phyloP scores from a whole-genome alignment of 53 echinoderm and acorn worm species.

The Holothuria leucospilota region DNA sequence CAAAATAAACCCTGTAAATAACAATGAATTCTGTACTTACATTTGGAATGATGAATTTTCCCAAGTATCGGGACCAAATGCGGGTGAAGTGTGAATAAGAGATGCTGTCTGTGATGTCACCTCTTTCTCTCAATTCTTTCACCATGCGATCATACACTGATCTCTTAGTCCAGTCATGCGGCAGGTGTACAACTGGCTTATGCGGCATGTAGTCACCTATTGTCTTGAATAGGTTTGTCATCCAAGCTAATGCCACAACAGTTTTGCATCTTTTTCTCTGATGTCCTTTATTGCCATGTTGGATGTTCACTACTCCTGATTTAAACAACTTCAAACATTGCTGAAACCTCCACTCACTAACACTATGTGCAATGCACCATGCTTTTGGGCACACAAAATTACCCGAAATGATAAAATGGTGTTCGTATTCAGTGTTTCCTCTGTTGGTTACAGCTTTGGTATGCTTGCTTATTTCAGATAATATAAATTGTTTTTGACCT shows the following conservation, averaged over 20 bases:
- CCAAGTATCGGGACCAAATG: conserved; percentile 33
- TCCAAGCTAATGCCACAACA: conserved; percentile 36
- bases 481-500: conserved; percentile 39
- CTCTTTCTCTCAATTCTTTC: conserved; percentile 33
- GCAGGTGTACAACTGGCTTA: conserved; percentile 36
- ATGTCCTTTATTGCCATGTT: conserved; percentile 45
- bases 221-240: conserved; percentile 34
- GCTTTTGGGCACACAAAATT: conserved; percentile 38
- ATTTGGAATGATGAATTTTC: conserved; percentile 39
- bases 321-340: conserved; percentile 24
- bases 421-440: neutral
- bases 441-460: neutral
- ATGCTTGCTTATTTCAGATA: conserved; percentile 30
- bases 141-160: conserved; percentile 44
- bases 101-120: neutral
- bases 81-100: conserved; percentile 49
- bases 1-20: too few relatives aligned
- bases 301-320: neutral
- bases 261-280: conserved; percentile 15
- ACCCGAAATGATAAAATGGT: conserved; percentile 42
- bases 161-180: conserved; percentile 39
- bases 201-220: conserved; percentile 54
- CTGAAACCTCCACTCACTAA: conserved; percentile 29
- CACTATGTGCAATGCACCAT: conserved; percentile 50
- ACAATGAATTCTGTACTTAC: conserved; percentile 5